Evolutionary conservation across 1,140 invertebrate genomes (phyloP), one percentile per base, ranked within the genome.

Genomic region (Euura saliciscinereae): DNA sequence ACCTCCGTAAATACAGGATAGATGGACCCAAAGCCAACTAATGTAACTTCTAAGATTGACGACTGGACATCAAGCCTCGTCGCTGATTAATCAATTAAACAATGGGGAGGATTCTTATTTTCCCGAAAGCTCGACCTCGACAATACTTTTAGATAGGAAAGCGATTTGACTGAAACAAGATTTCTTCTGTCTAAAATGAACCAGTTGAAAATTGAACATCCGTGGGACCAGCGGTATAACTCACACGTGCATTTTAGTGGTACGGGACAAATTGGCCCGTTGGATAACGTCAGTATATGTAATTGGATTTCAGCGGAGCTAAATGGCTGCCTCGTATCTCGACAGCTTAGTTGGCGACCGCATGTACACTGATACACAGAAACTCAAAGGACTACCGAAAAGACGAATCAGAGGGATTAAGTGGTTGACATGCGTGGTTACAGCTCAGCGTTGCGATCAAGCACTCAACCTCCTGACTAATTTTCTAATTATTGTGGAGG

Each of bases 51-150:
- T 6, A 3, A 59, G 51, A 59, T 59, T 59, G 51, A 59, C 51
- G 51, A 0, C 51, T 59, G 51, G 10, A 59, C 3, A 6, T 59
- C 51, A 59, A 11, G 51, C 3, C 51, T 59, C 13, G 8, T 28
- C 28, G 10, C 51, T 59, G 51, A 59, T 59, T 59, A 59, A 59
- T 59, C 51, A 59, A 59, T 59, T 59, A 59, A n/a, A 59, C 51
- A 59, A 8, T 59, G 8, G 8, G 8, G 13, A 28, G 28, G 28
- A 28, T 28, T 28, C 28, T 1, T 28, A 28, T 28, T 1, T 28
- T 28, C 1, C 28, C 28, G 28, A 28, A 28, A 28, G 28, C 28
- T 1, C 28, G 1, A 28, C 28, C 28, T 28, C 28, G 28, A 28
- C 28, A 28, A 28, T 28, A 28, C 28, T 28, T 28, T 28, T 28